A percentile compares a stretch with the other conserved stretches of the same genome.
These are phyloP conservation scores for Philopotamus ludificatus DNA, from an alignment of 1,140 invertebrate genomes.

Conservation along the genomic window DNA sequence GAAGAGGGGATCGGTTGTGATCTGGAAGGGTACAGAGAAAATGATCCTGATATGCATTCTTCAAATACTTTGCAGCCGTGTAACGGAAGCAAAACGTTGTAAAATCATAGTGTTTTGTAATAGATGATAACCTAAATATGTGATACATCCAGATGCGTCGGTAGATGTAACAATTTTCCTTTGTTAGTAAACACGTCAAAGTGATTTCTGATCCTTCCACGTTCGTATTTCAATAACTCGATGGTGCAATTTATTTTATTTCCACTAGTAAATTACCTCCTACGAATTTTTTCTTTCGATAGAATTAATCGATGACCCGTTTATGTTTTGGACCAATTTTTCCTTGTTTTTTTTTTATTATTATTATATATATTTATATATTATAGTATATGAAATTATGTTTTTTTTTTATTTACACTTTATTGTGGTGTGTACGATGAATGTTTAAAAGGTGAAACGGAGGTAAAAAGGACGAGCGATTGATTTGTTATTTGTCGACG, in stretches of 20 bases:
- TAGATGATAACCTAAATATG: slow-evolving; percentile 31
- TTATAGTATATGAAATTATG: too few species aligned
- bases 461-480: too few species aligned
- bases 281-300: slow-evolving; percentile 11
- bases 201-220: slow-evolving; percentile 10
- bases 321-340: slow-evolving; percentile 23
- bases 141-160: background rate
- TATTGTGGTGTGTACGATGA: too few species aligned
- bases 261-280: background rate
- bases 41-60: background rate
- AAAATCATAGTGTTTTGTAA: slow-evolving; percentile 13
- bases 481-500: too few species aligned
- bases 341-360: slow-evolving; percentile 7
- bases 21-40: background rate
- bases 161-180: slow-evolving; percentile 7
- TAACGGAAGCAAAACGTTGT: slow-evolving; percentile 31
- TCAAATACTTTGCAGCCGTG: slow-evolving; percentile 17
- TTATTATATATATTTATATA: too few species aligned
- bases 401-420: too few species aligned
- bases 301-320: slow-evolving; percentile 19
- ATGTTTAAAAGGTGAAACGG: too few species aligned
- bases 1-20: background rate
- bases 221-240: slow-evolving; percentile 18
- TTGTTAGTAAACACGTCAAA: background rate
- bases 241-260: slow-evolving; percentile 19